Percentiles rank a stretch among this genome's conserved stretches.
Evolutionary conservation across 2,797 vertebrate species (phyloP).

Genomic region (Trematomus bernacchii): DNA sequence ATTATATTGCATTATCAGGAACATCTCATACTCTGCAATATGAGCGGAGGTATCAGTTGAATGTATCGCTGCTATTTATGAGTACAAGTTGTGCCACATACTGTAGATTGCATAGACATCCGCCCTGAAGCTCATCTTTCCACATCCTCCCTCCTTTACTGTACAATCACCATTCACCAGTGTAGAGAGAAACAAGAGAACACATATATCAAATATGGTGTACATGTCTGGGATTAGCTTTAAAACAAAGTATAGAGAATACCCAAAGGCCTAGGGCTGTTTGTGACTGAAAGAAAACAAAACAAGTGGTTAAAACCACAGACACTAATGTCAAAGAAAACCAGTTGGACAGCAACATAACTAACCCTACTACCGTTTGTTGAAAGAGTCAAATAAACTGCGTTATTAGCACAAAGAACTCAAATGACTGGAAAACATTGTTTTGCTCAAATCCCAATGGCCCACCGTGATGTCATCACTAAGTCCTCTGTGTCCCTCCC

Average conservation of each 20-base stretch:
- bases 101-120: slow-evolving; percentile 2
- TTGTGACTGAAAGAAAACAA: slow-evolving; percentile 9
- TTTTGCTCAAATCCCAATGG: slow-evolving; percentile 51
- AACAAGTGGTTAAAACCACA: slow-evolving; percentile 9
- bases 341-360: slow-evolving; percentile 3
- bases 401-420: slow-evolving; percentile 22
- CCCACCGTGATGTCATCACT: slow-evolving; percentile 60
- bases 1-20: slow-evolving; percentile 7
- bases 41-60: slow-evolving; percentile 19
- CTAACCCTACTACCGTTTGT: not conserved
- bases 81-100: slow-evolving; percentile 25
- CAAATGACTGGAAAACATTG: slow-evolving; percentile 32
- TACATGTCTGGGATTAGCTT: slow-evolving; percentile 8
- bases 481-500: slow-evolving; percentile 56
- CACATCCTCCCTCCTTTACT: slow-evolving; percentile 12
- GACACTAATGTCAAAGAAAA: slow-evolving; percentile 5
- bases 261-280: slow-evolving; percentile 4
- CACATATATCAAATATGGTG: slow-evolving; percentile 1
- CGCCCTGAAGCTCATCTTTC: slow-evolving; percentile 26
- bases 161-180: slow-evolving; percentile 7
- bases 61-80: slow-evolving; percentile 18
- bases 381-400: not conserved
- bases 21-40: slow-evolving; percentile 14
- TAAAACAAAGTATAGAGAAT: slow-evolving; percentile 11
- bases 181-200: not conserved